Conservation (phyloP, 2,888 invertebrate species). For the Tortricodes alternella region DNA sequence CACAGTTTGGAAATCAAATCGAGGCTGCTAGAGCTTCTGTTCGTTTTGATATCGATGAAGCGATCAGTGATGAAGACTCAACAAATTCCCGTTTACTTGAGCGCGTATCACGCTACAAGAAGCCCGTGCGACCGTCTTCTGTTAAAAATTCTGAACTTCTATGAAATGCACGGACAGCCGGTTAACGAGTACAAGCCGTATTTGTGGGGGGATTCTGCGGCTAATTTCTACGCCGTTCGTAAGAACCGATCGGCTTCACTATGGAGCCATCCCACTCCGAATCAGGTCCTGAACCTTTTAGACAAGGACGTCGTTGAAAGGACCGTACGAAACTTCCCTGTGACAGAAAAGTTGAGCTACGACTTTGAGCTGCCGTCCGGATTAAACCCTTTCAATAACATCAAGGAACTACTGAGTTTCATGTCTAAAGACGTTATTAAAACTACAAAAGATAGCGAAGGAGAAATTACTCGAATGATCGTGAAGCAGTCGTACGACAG, state of each 20-base stretch:
- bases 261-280: conserved; percentile 87
- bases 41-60: conserved; percentile 84
- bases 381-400: conserved; percentile 35
- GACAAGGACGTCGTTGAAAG: conserved; percentile 84
- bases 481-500: conserved; percentile 49
- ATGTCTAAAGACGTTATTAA: conserved; percentile 47
- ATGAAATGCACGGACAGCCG: conserved; percentile 86
- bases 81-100: conserved; percentile 89
- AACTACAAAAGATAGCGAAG: conserved; percentile 49
- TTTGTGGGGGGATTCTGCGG: conserved; percentile 92
- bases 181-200: conserved; percentile 89
- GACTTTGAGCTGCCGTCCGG: conserved; percentile 57
- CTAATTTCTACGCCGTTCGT: conserved; percentile 88
- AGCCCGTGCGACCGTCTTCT: conserved; percentile 87
- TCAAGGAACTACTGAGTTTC: conserved; percentile 43
- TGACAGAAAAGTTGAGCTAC: conserved; percentile 82
- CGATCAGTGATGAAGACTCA: conserved; percentile 84
- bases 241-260: conserved; percentile 79
- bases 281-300: conserved; percentile 88
- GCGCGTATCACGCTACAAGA: conserved; percentile 90
- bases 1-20: conserved; percentile 79
- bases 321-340: conserved; percentile 88
- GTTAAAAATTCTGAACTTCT: conserved; percentile 85
- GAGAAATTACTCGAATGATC: conserved; percentile 44
- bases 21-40: conserved; percentile 85